Conservation (phyloP, 2,888 invertebrate genomes). For the Agrilus cyanescens region DNA sequence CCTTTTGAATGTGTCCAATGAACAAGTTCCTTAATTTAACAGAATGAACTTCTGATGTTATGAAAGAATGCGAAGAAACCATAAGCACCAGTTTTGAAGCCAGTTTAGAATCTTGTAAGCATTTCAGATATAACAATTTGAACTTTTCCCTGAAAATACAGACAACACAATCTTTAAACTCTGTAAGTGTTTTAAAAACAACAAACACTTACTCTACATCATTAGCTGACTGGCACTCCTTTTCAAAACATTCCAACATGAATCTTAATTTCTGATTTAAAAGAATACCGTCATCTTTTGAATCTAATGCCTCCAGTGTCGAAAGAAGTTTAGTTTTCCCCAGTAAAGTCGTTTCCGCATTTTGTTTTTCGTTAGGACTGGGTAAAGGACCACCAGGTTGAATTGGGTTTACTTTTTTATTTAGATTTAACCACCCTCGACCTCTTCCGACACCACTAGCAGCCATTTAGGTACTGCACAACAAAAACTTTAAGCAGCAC, state of each 20-base stretch:
- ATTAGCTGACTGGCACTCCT: conserved; percentile 23
- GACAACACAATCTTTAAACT: not conserved
- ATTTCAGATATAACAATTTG: conserved; percentile 25
- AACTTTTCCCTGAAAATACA: conserved; percentile 26
- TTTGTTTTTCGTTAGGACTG: conserved; percentile 4
- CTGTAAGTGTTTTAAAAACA: conserved; percentile 2
- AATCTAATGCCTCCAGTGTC: conserved; percentile 24
- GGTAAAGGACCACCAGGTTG: conserved; percentile 15
- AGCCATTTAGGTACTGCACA: conserved; percentile 13
- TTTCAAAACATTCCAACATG: conserved; percentile 25
- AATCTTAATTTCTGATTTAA: conserved; percentile 31
- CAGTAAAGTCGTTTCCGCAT: not conserved
- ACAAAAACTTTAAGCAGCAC: no score
- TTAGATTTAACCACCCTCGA: conserved; percentile 26
- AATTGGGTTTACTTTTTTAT: conserved; percentile 12
- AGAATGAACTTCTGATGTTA: conserved; percentile 16
- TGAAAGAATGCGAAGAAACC: conserved; percentile 28
- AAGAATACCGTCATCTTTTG: conserved; percentile 31
- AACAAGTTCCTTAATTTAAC: conserved; percentile 21
- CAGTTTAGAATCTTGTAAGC: conserved; percentile 25
- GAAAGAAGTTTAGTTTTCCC: conserved; percentile 21
- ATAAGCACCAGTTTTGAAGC: conserved; percentile 27
- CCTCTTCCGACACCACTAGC: conserved; percentile 24
- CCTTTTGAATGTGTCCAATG: conserved; percentile 26
- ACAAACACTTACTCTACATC: conserved; percentile 24